These are phyloP conservation scores for Mesembrinibis cayennensis DNA, from an alignment of 2,113 vertebrate genomes.

Conservation along the genomic window DNA sequence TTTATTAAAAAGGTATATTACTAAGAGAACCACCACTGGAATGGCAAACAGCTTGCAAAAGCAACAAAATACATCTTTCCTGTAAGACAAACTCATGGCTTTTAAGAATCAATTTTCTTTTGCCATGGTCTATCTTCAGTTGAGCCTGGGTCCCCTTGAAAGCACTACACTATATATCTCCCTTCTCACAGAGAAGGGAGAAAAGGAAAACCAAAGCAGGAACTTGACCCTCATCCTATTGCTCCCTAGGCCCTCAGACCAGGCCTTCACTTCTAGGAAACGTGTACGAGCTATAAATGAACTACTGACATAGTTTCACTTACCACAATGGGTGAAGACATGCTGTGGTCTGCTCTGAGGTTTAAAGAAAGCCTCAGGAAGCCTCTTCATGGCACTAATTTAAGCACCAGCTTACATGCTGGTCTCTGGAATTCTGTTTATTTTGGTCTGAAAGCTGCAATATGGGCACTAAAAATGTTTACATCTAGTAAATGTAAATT, in stretches of 20 bases:
- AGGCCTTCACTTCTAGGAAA: slow-evolving; percentile 40
- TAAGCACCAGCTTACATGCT: slow-evolving; percentile 23
- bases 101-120: neutral
- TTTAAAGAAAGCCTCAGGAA: slow-evolving; percentile 51
- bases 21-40: neutral
- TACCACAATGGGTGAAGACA: slow-evolving; percentile 52
- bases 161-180: neutral
- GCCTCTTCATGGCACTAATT: slow-evolving; percentile 23
- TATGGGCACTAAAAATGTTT: slow-evolving; percentile 39
- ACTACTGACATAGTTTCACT: slow-evolving; percentile 21
- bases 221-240: neutral
- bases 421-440: slow-evolving; percentile 45
- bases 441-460: slow-evolving; percentile 39
- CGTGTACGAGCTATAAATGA: slow-evolving; percentile 8
- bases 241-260: neutral
- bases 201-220: neutral
- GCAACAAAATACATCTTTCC: neutral
- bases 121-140: neutral
- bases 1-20: neutral
- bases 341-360: slow-evolving; percentile 56
- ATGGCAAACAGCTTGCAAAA: neutral
- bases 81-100: neutral
- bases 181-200: neutral
- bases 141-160: neutral
- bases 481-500: slow-evolving; percentile 33